Evolutionary conservation across 2,888 invertebrate species (phyloP), one percentile per base, ranked within the genome.

Genomic region (Clunio marinus): DNA sequence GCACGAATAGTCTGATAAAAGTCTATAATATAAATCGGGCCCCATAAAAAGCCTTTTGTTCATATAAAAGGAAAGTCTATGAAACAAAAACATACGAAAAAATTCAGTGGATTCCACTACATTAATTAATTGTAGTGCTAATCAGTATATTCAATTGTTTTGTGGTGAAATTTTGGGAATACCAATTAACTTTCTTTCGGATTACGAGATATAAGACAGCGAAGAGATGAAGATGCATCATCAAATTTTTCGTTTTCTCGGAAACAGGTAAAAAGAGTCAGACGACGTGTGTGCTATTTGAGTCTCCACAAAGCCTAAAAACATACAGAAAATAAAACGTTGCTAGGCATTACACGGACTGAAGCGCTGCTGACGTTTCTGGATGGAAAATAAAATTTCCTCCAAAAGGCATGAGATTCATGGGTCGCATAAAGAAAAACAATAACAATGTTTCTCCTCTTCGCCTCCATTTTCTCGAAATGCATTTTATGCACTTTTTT

Each of bases 181-280:
- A 25, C 7, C 17, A 28, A 15, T 17, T 15, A 22, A n/a, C 20
- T 51, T 10, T 51, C 51, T 15, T 22, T 20, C 8, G 17, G 22
- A 51, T 17, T 22, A 20, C 17, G 15, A 27, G 24, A 45, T 15
- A 27, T n/a, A n/a, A n/a, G 46, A 46, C n/a, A 62, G 20, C 41
- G 32, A n/a, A 15, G 37, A n/a, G 15, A 63, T 63, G 63, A 63
- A 20, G 63, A 37, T 63, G 45, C 63, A 63, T 63, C 62, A 62
- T 37, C 63, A 63, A 45, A 27, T 46, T 28, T 63, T 63, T 63
- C 63, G 63, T 46, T 63, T 63, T 63, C 63, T 63, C 2, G 63
- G 63, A 63, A 63, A 63, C 46, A 63, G 63, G 63, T 63, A 63
- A 27, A 25, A 25, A 22, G 15, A 60, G 17, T 32, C n/a, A 41